Percentiles rank a stretch among this genome's conserved stretches.
Evolutionary conservation across 2,888 invertebrate species (phyloP).

Genomic region (Hypomecis punctinalis): DNA sequence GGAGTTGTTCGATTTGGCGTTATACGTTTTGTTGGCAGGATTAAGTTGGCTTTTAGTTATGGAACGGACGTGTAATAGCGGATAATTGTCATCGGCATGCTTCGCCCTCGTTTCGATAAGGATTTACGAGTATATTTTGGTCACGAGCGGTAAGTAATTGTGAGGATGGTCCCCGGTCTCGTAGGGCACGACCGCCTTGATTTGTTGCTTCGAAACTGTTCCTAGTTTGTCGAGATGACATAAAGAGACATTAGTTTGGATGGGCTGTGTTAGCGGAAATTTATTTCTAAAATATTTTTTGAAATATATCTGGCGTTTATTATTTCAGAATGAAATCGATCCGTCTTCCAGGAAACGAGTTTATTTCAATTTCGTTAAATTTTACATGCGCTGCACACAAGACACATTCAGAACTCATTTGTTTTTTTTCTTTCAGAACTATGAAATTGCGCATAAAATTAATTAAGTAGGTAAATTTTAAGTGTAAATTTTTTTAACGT

Average conservation of each 20-base stretch:
- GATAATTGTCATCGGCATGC: constrained; percentile 73
- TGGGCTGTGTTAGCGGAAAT: neutral
- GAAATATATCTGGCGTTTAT: too few relatives aligned
- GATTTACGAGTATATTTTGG: constrained; percentile 74
- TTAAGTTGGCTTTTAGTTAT: constrained; percentile 25
- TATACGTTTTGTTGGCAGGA: neutral
- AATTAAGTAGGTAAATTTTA: too few relatives aligned
- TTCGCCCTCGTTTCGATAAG: constrained; percentile 63
- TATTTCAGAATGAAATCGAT: too few relatives aligned
- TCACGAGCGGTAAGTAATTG: constrained; percentile 76
- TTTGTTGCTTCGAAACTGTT: constrained; percentile 50
- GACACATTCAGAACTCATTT: too few relatives aligned
- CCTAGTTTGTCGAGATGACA: constrained; percentile 40
- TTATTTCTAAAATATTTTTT: too few relatives aligned
- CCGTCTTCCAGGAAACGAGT: too few relatives aligned
- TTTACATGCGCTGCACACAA: too few relatives aligned
- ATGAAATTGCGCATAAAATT: too few relatives aligned
- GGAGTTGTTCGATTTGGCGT: neutral
- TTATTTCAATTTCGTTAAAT: too few relatives aligned
- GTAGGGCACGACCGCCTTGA: constrained; percentile 54
- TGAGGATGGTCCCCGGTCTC: constrained; percentile 57
- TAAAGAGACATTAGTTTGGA: constrained; percentile 30
- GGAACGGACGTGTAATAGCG: constrained; percentile 60
- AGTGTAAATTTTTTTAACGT: too few relatives aligned
- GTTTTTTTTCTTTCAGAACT: too few relatives aligned